Evolutionary conservation across 2,113 vertebrate species (phyloP).

Genomic region (Hippocampus guttulatus): DNA sequence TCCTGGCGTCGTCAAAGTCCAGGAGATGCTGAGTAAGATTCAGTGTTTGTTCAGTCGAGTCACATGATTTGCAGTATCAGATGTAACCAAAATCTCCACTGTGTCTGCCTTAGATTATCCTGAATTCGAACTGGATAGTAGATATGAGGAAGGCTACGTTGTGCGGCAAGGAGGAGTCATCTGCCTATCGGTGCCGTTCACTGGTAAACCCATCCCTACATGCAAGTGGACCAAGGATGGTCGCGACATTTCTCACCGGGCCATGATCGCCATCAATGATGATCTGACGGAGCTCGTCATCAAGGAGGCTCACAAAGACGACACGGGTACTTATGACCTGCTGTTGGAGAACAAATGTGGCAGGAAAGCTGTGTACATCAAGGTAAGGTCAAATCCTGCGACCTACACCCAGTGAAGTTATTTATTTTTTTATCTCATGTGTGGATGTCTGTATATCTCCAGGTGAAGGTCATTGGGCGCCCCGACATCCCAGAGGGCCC

Average conservation of each 20-base stretch:
- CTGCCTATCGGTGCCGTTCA: conserved; percentile 89
- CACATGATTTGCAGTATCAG: background rate
- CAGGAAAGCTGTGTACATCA: conserved; percentile 93
- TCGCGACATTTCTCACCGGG: conserved; percentile 87
- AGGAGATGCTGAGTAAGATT: conserved; percentile 95
- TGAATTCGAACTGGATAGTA: conserved; percentile 86
- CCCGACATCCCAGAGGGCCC: conserved; percentile 93
- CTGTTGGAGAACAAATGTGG: conserved; percentile 96
- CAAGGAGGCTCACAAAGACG: conserved; percentile 92
- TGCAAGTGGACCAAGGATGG: conserved; percentile 99
- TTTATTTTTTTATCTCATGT: background rate
- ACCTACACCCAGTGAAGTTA: background rate
- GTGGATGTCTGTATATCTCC: background rate
- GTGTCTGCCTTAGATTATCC: conserved; percentile 80
- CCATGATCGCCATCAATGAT: conserved; percentile 93
- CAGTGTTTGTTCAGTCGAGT: background rate
- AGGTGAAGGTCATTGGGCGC: conserved; percentile 90
- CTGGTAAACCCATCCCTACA: conserved; percentile 91
- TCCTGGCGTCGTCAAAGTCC: conserved; percentile 92
- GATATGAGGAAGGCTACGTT: conserved; percentile 89
- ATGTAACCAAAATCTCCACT: background rate
- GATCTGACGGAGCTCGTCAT: conserved; percentile 95
- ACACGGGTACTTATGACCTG: conserved; percentile 93
- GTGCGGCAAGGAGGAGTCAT: conserved; percentile 94
- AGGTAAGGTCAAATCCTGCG: conserved; percentile 57